phyloP scores from a whole-genome alignment of 2,113 vertebrate genomes.

The Dissostichus mawsoni region DNA sequence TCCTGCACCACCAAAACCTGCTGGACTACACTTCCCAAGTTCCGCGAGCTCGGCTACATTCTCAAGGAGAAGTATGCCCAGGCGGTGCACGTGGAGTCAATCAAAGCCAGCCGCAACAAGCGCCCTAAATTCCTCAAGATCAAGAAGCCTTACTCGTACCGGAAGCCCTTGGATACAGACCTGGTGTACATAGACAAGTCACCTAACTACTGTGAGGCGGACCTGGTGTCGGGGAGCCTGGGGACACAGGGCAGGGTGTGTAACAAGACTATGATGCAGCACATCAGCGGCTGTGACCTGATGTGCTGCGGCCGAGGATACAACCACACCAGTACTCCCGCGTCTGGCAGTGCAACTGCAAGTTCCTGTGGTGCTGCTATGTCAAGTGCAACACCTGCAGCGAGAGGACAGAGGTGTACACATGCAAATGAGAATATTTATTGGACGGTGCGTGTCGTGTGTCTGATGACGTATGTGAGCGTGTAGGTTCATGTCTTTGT shows the following conservation, averaged over 20 bases:
- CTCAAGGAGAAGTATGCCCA: slow-evolving; percentile 97
- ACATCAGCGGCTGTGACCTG: slow-evolving; percentile 93
- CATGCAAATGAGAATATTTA: slow-evolving; percentile 92
- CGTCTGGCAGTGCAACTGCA: slow-evolving; percentile 99
- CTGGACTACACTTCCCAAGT: slow-evolving; percentile 98
- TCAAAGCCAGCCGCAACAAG: slow-evolving; percentile 95
- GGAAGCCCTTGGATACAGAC: slow-evolving; percentile 97
- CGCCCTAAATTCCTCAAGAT: slow-evolving; percentile 97
- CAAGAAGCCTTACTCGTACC: slow-evolving; percentile 95
- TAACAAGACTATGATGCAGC: slow-evolving; percentile 95
- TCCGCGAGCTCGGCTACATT: slow-evolving; percentile 96
- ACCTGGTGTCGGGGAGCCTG: slow-evolving; percentile 91
- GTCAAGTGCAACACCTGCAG: slow-evolving; percentile 99
- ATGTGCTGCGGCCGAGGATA: slow-evolving; percentile 99
- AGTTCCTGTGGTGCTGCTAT: slow-evolving; percentile 99
- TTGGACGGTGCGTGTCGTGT: slow-evolving; percentile 39
- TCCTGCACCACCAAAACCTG: slow-evolving; percentile 98
- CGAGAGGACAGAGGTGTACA: slow-evolving; percentile 97
- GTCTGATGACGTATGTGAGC: slow-evolving; percentile 11
- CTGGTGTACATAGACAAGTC: slow-evolving; percentile 98
- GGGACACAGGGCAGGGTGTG: slow-evolving; percentile 95
- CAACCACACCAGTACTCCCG: slow-evolving; percentile 97
- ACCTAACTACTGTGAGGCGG: slow-evolving; percentile 97
- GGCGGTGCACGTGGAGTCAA: slow-evolving; percentile 94
- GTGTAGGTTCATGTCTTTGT: slow-evolving; percentile 29